phyloP scores from a whole-genome alignment of 2,113 vertebrate species.

The Cyphomyrus plagiostoma region DNA sequence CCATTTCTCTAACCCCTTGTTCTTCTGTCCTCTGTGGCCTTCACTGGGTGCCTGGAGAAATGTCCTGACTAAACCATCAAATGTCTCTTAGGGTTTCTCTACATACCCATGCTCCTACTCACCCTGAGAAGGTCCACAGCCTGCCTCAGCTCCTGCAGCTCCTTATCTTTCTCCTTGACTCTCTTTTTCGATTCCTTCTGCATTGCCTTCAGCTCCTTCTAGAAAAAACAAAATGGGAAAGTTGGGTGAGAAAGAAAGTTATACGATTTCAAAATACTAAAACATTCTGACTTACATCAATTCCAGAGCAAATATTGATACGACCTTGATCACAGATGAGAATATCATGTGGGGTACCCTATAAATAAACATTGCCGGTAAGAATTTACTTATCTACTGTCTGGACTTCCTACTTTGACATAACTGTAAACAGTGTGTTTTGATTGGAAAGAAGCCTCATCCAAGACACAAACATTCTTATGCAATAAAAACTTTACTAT shows the following conservation, averaged over 20 bases:
- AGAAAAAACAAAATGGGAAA: not conserved
- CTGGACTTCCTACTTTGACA: not conserved
- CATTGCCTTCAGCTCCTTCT: not conserved
- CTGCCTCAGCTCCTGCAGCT: conserved; percentile 6
- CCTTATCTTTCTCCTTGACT: not conserved
- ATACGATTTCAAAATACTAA: not conserved
- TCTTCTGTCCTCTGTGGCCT: not conserved
- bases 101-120: not conserved
- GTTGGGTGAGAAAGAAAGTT: not conserved
- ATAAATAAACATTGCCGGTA: not conserved
- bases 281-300: not conserved
- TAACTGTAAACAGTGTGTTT: not conserved
- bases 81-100: not conserved
- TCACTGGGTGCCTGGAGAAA: not conserved
- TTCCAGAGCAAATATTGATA: not conserved
- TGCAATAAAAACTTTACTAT: not conserved
- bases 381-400: not conserved
- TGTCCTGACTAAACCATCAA: not conserved
- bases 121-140: not conserved
- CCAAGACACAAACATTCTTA: not conserved
- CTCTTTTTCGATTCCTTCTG: not conserved
- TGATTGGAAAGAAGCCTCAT: not conserved
- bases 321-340: not conserved
- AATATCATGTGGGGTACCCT: not conserved
- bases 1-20: not conserved